Conservation (phyloP, 1,140 invertebrate species). For the Neodiprion virginianus region DNA sequence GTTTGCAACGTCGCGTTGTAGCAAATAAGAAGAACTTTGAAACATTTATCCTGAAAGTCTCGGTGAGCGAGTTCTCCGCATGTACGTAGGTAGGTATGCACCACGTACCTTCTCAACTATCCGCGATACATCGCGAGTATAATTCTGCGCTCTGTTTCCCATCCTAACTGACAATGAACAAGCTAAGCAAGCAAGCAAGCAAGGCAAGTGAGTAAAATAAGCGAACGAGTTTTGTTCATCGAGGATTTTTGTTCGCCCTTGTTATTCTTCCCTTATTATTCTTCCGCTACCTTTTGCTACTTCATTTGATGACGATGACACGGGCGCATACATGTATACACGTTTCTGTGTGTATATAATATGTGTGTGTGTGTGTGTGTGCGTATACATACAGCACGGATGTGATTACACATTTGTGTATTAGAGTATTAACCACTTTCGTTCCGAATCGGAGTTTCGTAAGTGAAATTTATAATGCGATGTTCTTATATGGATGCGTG, state of each 20-base stretch:
- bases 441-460: conserved; percentile 48
- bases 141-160: conserved; percentile 50
- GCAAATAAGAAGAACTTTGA: no score
- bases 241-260: no score
- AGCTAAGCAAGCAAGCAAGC: background rate
- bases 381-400: no score
- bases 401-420: no score
- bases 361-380: no score
- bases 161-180: background rate
- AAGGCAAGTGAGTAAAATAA: conserved; percentile 39
- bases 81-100: no score
- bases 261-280: background rate
- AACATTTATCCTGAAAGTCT: no score
- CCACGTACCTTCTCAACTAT: no score
- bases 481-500: background rate
- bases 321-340: background rate
- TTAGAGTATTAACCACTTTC: conserved; percentile 37
- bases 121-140: background rate
- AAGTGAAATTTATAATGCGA: conserved; percentile 49
- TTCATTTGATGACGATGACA: background rate
- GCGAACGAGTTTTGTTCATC: conserved; percentile 26
- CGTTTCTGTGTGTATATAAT: no score
- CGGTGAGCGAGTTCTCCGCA: no score
- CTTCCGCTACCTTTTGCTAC: background rate
- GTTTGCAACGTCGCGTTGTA: no score